Percentiles rank a stretch among this genome's conserved stretches.
phyloP scores from a whole-genome alignment of 2,797 vertebrate genomes.

The Tenualosa ilisha region DNA sequence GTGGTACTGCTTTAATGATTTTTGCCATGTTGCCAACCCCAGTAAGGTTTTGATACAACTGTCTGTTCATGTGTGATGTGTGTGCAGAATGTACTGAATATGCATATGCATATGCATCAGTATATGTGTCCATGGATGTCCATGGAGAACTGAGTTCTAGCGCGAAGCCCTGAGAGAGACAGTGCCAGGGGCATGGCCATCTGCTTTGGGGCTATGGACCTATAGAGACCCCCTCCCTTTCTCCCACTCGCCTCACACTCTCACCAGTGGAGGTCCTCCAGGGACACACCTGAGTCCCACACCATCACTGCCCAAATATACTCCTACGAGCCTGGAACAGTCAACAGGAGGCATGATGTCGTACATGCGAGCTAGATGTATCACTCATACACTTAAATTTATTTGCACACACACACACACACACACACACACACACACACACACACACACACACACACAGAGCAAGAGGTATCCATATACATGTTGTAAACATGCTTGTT shows the following conservation, averaged over 20 bases:
- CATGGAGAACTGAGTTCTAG: background rate
- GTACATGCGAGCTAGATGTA: too few species aligned
- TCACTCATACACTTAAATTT: background rate
- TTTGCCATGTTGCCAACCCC: too few species aligned
- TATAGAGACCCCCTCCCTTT: background rate
- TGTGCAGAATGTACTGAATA: background rate
- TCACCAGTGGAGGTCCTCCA: slow-evolving; percentile 9
- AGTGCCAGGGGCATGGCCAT: background rate
- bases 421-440: background rate
- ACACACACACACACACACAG: background rate
- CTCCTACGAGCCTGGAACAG: background rate
- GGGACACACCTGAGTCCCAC: background rate
- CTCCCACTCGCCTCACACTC: slow-evolving; percentile 22
- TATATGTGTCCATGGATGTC: too few species aligned
- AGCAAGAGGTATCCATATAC: too few species aligned
- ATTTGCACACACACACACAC: background rate
- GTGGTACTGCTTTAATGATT: too few species aligned
- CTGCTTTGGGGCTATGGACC: background rate
- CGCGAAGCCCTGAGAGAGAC: background rate
- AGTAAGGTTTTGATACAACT: too few species aligned
- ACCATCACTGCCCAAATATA: background rate
- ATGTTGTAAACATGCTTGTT: background rate
- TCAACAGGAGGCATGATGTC: background rate
- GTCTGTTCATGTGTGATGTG: background rate
- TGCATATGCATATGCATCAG: background rate